Base-by-base conservation (phyloP, 2,113 vertebrate species). In the Carassius gibelio region DNA sequence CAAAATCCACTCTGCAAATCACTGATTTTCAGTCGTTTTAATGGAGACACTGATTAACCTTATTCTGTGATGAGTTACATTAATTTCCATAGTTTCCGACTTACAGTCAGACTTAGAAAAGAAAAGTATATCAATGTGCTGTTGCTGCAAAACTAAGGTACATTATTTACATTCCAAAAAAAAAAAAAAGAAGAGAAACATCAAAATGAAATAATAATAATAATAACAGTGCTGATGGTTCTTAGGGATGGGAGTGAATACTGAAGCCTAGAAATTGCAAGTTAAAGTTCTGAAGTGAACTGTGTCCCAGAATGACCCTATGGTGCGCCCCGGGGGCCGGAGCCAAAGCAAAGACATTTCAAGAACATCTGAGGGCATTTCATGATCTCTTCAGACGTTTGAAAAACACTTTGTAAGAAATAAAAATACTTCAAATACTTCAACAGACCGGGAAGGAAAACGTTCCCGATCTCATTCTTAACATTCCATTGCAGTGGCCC, bases 131-230 rank as follows among this genome's bases (percentile, higher is more conserved):
- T 89, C 87, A 90, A 86, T 87, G 89, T 87, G 89, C 72, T 48
- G 86, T 86, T 83, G 83, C 83, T 85, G 88, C 86, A 91, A 90
- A 92, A 89, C 89, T 90, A 90, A 91, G 85, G 83, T 88, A 90
- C 88, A 92, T 87, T 92, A 92, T 91, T 91, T 92, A 92, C 91
- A 92, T 86, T 91, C 87, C 83, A 76, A 9, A 84, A 89, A 81
- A 72, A 89, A 81, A 72, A 62, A 14, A 55, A 75, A 30, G 30
- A 30, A 75, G 5, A 14, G 36, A 72, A 81, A 86, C 36, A 71
- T 66, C 23, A 52, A 87, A 83, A 81, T 15, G 17, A 83, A 68
- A 86, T 45, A 69, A 75, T 30, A 71, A 71, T 42, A 17, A 76
- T 19, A 75, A 88, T 75, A 89, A 90, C 88, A 89, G 86, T 90